Conservation (phyloP, 2,797 vertebrate genomes). For the Crenichthys baileyi region DNA sequence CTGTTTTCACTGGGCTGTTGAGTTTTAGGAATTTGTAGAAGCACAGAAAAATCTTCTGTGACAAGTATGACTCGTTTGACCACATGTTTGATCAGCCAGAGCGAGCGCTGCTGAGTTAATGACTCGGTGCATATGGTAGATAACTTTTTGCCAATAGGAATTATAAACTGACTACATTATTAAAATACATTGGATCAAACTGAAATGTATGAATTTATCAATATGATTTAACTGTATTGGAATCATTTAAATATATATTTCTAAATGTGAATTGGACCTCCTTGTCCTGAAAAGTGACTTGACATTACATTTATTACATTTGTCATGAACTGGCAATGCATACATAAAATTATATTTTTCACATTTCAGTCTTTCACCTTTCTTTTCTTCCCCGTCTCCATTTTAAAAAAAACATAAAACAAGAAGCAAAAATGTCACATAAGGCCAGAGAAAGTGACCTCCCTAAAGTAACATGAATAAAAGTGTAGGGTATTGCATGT, state of each 20-base stretch:
- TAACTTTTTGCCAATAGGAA: background rate
- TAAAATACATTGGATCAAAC: background rate
- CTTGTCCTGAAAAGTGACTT: background rate
- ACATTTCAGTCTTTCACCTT: conserved; percentile 18
- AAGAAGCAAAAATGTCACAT: conserved; percentile 47
- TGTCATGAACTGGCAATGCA: background rate
- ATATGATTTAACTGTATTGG: background rate
- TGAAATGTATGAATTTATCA: background rate
- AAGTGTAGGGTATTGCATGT: background rate
- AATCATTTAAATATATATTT: background rate
- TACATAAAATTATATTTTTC: background rate
- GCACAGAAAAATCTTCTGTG: conserved; percentile 43
- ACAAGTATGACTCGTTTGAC: conserved; percentile 41
- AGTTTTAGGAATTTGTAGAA: conserved; percentile 46
- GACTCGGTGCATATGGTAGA: background rate
- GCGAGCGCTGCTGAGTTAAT: background rate
- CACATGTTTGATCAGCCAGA: background rate
- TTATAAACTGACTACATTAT: background rate
- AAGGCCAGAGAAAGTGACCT: conserved; percentile 57
- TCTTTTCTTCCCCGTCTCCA: conserved; percentile 23
- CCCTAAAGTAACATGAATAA: conserved; percentile 29
- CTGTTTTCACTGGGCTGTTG: conserved; percentile 36
- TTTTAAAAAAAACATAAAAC: conserved; percentile 59
- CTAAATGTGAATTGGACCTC: background rate
- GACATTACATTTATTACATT: background rate